Evolutionary conservation across 1,140 invertebrate species (phyloP).

Genomic region (Drosophila subpulchrella): DNA sequence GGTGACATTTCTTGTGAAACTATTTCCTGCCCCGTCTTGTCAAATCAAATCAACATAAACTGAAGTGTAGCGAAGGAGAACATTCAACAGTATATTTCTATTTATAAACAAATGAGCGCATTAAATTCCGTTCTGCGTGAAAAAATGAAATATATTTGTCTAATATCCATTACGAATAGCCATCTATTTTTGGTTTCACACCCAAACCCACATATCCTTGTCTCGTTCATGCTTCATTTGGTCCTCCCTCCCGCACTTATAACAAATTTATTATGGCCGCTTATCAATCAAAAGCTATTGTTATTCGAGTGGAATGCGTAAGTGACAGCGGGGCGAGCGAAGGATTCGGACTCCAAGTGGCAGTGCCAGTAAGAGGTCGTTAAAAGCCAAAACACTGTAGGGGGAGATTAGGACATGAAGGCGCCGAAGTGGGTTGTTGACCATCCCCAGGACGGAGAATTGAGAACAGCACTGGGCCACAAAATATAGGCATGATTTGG

Average conservation of each 20-base stretch:
- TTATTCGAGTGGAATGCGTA: slow-evolving; percentile 59
- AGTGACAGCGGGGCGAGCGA: slow-evolving; percentile 7
- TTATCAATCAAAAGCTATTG: slow-evolving; percentile 69
- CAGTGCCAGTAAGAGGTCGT: slow-evolving; percentile 33
- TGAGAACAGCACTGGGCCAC: slow-evolving; percentile 24
- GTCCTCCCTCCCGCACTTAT: slow-evolving; percentile 46
- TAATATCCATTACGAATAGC: slow-evolving; percentile 51
- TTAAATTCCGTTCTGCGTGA: slow-evolving; percentile 17
- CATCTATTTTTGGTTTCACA: slow-evolving; percentile 29
- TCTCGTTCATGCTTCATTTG: slow-evolving; percentile 67
- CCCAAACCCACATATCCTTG: not conserved
- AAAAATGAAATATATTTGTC: slow-evolving; percentile 43
- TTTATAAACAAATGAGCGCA: slow-evolving; percentile 55
- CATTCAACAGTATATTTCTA: slow-evolving; percentile 35
- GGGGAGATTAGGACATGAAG: slow-evolving; percentile 47
- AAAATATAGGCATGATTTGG: not conserved
- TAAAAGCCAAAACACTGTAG: slow-evolving; percentile 52
- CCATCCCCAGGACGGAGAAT: slow-evolving; percentile 27
- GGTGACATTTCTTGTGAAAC: slow-evolving; percentile 28
- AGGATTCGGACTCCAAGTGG: slow-evolving; percentile 38
- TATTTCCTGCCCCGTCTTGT: slow-evolving; percentile 32
- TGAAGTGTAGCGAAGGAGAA: slow-evolving; percentile 21
- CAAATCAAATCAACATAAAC: slow-evolving; percentile 48
- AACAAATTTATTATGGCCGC: slow-evolving; percentile 73
- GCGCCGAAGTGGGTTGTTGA: slow-evolving; percentile 16